Conservation (phyloP, 2,888 invertebrate genomes). For the Syritta pipiens region DNA sequence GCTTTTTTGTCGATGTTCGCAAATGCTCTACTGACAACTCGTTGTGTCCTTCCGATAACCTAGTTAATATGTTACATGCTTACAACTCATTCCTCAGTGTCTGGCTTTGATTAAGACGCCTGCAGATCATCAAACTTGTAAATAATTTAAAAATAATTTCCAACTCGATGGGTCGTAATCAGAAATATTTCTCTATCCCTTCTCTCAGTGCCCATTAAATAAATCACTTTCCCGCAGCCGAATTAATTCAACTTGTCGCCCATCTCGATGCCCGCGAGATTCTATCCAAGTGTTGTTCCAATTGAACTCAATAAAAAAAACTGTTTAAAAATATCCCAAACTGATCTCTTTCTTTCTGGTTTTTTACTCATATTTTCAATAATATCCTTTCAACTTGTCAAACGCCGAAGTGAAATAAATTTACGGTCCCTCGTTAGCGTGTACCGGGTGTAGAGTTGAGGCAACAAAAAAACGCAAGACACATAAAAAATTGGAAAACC, state of each 20-base stretch:
- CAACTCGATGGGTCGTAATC: too few relatives aligned
- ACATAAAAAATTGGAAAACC: slow-evolving; percentile 43
- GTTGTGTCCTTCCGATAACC: too few relatives aligned
- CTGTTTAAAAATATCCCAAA: slow-evolving; percentile 50
- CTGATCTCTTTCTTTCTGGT: slow-evolving; percentile 16
- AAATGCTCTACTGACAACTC: too few relatives aligned
- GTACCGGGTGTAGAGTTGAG: slow-evolving; percentile 31
- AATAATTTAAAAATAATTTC: too few relatives aligned
- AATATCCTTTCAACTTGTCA: slow-evolving; percentile 68
- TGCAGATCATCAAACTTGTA: too few relatives aligned
- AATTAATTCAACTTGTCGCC: slow-evolving; percentile 10
- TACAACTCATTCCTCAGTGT: too few relatives aligned
- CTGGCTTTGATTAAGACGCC: too few relatives aligned
- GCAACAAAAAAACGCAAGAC: slow-evolving; percentile 42
- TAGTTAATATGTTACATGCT: too few relatives aligned
- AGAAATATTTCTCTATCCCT: too few relatives aligned
- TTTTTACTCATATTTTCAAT: slow-evolving; percentile 52
- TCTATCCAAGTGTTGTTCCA: slow-evolving; percentile 33
- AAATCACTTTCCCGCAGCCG: slow-evolving; percentile 41
- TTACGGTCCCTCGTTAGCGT: slow-evolving; percentile 67
- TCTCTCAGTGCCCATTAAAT: slow-evolving; percentile 28
- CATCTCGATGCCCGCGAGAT: slow-evolving; percentile 23
- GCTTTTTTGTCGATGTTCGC: too few relatives aligned
- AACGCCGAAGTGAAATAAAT: slow-evolving; percentile 60
- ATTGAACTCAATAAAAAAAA: slow-evolving; percentile 26